Percentiles rank a stretch among this genome's conserved stretches.
Evolutionary conservation across 2,797 vertebrate genomes (phyloP).

Genomic region (Pseudocheirus occidentalis): DNA sequence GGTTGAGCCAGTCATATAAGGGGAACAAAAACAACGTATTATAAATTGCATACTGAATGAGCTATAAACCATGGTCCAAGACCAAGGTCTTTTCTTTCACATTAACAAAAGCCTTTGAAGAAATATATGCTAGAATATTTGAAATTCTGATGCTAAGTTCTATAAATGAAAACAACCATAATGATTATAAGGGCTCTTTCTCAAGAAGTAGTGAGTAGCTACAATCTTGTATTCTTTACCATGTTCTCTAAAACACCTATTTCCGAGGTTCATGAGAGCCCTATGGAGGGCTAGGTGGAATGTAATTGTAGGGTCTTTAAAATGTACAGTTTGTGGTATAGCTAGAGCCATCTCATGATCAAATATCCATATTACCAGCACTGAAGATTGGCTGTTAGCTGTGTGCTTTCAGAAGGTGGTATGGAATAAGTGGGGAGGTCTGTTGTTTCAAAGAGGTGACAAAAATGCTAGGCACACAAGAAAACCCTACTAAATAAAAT

Average conservation of each 20-base stretch:
- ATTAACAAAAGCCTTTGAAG: neutral
- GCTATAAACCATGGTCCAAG: neutral
- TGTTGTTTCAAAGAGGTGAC: neutral
- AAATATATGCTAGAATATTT: slow-evolving; percentile 1
- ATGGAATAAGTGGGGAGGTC: neutral
- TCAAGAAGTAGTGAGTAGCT: neutral
- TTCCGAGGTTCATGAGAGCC: neutral
- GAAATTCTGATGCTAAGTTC: slow-evolving; percentile 43
- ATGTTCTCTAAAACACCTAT: neutral
- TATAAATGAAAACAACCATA: slow-evolving; percentile 33
- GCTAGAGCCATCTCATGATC: neutral
- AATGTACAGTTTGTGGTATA: neutral
- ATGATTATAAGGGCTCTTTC: neutral
- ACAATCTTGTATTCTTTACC: neutral
- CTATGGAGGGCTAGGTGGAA: neutral
- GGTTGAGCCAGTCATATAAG: neutral
- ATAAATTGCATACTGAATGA: neutral
- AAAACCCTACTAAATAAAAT: neutral
- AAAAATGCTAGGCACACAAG: neutral
- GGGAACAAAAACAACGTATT: neutral
- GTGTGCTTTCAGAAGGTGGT: neutral
- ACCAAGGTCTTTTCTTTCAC: slow-evolving; percentile 1
- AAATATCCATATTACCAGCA: neutral
- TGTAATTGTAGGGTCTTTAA: neutral
- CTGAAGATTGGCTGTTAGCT: neutral